These are phyloP conservation scores for Baccha elongata DNA, from an alignment of 2,888 invertebrate species.

Conservation along the genomic window DNA sequence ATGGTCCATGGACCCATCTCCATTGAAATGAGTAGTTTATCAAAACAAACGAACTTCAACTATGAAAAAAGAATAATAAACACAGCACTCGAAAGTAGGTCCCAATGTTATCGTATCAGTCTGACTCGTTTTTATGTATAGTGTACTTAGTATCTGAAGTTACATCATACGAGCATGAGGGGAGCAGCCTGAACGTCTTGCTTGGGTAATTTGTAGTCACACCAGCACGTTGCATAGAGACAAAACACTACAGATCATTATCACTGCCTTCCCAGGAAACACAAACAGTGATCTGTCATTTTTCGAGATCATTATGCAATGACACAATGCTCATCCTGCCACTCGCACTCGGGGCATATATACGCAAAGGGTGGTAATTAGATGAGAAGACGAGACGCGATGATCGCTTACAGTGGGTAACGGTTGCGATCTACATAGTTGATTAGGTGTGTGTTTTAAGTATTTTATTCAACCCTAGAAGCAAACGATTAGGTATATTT, in stretches of 20 bases:
- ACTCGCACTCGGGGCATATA: constrained; percentile 18
- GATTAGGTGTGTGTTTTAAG: background rate
- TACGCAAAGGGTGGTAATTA: constrained; percentile 41
- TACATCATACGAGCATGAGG: constrained; percentile 46
- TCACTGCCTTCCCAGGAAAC: constrained; percentile 59
- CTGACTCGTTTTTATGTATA: background rate
- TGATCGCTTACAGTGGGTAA: background rate
- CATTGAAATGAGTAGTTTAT: constrained; percentile 51
- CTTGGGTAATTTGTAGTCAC: constrained; percentile 55
- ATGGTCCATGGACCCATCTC: constrained; percentile 36
- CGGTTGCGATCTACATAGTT: background rate
- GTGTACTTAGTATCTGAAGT: constrained; percentile 8
- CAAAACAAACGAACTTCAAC: constrained; percentile 53
- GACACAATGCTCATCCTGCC: constrained; percentile 56
- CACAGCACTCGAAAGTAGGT: constrained; percentile 61
- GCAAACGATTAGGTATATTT: too few relatives aligned
- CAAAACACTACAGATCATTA: constrained; percentile 60
- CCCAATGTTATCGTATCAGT: constrained; percentile 13
- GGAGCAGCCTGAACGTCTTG: constrained; percentile 24
- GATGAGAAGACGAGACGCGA: too few relatives aligned
- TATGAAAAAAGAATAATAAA: constrained; percentile 57
- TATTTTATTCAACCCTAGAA: background rate
- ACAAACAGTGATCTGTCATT: constrained; percentile 68
- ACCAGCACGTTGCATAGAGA: constrained; percentile 21
- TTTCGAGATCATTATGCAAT: constrained; percentile 70